These are phyloP conservation scores for Pagetopsis macropterus DNA, from an alignment of 2,797 vertebrate species.

Conservation along the genomic window DNA sequence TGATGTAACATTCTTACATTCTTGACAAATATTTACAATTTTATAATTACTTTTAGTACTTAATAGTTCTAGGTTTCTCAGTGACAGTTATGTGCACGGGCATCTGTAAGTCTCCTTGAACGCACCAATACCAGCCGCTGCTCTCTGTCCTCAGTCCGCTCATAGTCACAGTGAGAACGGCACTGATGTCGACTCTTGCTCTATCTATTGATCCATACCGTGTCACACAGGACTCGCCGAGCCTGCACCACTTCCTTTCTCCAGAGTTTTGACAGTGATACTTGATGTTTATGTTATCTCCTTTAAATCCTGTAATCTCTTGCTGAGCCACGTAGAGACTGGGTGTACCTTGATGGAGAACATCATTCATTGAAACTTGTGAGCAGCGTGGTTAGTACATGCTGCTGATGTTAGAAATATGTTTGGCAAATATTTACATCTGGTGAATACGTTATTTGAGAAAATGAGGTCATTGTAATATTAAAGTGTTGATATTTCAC, in stretches of 20 bases:
- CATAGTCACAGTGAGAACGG: conserved; percentile 45
- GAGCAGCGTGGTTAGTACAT: too few species aligned
- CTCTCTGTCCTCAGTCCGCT: neutral
- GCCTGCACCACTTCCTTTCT: conserved; percentile 47
- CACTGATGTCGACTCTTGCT: too few species aligned
- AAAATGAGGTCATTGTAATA: too few species aligned
- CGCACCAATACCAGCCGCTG: conserved; percentile 59
- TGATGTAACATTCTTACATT: neutral
- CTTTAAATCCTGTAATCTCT: conserved; percentile 10
- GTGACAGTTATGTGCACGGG: conserved; percentile 39
- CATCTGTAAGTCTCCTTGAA: conserved; percentile 42
- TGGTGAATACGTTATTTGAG: neutral
- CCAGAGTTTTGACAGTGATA: neutral
- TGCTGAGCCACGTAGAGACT: conserved; percentile 41
- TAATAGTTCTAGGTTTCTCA: conserved; percentile 13
- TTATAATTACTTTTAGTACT: neutral
- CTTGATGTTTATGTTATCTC: neutral
- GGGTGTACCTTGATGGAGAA: neutral
- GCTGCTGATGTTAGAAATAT: too few species aligned
- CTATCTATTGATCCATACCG: too few species aligned
- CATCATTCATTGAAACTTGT: neutral
- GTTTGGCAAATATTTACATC: too few species aligned
- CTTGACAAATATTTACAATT: neutral
- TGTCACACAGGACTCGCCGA: neutral
- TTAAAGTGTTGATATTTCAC: too few species aligned